Base-by-base conservation (phyloP, 2,888 invertebrate species). In the Dynastes maya region DNA sequence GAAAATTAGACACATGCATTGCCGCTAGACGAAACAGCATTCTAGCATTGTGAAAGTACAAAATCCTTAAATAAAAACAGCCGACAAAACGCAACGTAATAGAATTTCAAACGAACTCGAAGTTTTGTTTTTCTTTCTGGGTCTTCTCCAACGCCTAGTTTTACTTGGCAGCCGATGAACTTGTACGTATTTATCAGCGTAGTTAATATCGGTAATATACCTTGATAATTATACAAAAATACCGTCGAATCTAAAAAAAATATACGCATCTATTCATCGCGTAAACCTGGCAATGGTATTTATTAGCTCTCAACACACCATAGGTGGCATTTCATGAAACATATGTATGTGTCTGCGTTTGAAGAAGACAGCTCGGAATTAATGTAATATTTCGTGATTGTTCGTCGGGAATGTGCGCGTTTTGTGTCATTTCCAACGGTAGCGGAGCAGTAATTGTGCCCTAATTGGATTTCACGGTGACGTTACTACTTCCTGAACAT, bases 391-490 rank as follows among this genome's bases (percentile, higher is more conserved):
- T 58, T 58, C 22, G 22, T 5, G 22, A 6, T 58, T 58, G n/a
- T 58, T 5, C 22, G n/a, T 27, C 4, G 16, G 27, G 9, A 61
- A 32, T 29, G 27, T 11, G 27, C 27, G 27, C 13, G 27, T 29
- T 32, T 32, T 63, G 29, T 32, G 63, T 63, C 27, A 2, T 32
- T 32, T 63, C 32, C n/a, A 63, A 9, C 13, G 27, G 63, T 29
- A 61, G 29, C 61, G 29, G 29, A 29, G 27, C 22, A 3, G 70
- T 70, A 70, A 70, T 70, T 70, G 70, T 51, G 51, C 22, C 40
- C n/a, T 70, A 70, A 70, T 70, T 70, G 70, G 51, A 70, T 70
- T 70, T 70, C 55, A 70, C 32, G 70, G 51, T 55, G 70, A 55
- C 51, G 70, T 29, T 70, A 70, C 70, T 51, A 70, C 51, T 70